Evolutionary conservation across 1,140 invertebrate species (phyloP).

Genomic region (Trachelipus rathkii): DNA sequence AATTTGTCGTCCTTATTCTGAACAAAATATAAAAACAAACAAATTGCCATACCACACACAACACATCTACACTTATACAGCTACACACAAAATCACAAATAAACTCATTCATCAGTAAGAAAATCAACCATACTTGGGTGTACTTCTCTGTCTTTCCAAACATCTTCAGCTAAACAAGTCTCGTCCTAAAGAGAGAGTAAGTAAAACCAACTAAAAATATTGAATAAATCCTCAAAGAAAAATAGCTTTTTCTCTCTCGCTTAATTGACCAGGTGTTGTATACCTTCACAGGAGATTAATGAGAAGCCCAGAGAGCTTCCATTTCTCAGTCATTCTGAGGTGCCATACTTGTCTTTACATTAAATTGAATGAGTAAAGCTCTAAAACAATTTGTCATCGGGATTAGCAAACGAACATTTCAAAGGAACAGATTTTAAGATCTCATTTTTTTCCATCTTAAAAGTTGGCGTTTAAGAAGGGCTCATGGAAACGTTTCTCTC

Average conservation of each 20-base stretch:
- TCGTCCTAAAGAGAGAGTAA: not conserved
- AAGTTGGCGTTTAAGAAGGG: too few species aligned
- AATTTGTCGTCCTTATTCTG: too few species aligned
- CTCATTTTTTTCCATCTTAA: too few species aligned
- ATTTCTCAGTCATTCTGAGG: not conserved
- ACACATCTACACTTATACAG: too few species aligned
- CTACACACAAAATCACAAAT: too few species aligned
- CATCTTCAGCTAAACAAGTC: too few species aligned
- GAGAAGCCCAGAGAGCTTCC: not conserved
- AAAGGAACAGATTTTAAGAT: not conserved
- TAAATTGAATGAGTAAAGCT: not conserved
- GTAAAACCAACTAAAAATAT: not conserved
- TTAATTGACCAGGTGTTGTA: slow-evolving; percentile 1
- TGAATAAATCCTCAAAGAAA: not conserved
- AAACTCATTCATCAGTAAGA: too few species aligned
- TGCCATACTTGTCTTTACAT: slow-evolving; percentile 4
- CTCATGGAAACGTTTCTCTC: too few species aligned
- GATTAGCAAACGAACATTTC: not conserved
- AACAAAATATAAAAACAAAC: too few species aligned
- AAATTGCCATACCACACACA: too few species aligned
- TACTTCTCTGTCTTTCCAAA: too few species aligned
- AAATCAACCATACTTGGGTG: too few species aligned
- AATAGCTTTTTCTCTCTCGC: not conserved
- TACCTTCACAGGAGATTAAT: slow-evolving; percentile 6
- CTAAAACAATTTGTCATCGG: not conserved